A percentile compares a stretch with the other conserved stretches of the same genome.
These are phyloP conservation scores for Sialia sialis DNA, from an alignment of 2,113 vertebrate genomes.

Conservation along the genomic window DNA sequence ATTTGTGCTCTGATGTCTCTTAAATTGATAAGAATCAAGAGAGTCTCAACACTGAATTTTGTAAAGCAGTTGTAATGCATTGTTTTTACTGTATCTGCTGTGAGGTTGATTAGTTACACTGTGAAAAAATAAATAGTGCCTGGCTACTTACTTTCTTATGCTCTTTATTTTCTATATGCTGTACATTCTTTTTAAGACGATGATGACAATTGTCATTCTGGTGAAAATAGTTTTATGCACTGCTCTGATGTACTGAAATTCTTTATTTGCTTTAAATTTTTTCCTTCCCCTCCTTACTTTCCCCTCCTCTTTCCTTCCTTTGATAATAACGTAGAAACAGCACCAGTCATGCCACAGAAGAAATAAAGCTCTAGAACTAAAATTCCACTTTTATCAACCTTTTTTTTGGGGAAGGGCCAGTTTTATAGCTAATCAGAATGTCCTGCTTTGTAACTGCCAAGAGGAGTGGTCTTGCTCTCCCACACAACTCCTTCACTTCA, in stretches of 20 bases:
- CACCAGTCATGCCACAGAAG: background rate
- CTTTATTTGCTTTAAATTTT: background rate
- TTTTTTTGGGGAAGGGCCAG: no score
- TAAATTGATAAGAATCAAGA: conserved; percentile 5
- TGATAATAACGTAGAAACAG: background rate
- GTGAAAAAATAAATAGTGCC: conserved; percentile 63
- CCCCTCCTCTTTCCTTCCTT: background rate
- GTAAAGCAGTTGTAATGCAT: conserved; percentile 33
- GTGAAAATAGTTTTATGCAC: background rate
- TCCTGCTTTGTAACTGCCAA: background rate
- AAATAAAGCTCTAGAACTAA: background rate
- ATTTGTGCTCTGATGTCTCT: conserved; percentile 31
- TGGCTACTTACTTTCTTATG: background rate
- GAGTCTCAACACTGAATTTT: background rate
- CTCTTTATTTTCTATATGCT: background rate
- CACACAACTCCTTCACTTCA: background rate
- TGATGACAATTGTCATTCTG: background rate
- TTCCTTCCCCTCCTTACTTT: background rate
- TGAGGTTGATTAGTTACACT: conserved; percentile 51
- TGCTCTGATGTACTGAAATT: background rate
- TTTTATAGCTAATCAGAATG: background rate
- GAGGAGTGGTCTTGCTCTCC: background rate
- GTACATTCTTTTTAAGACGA: background rate
- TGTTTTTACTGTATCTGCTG: conserved; percentile 45
- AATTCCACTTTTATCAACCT: background rate